These are phyloP conservation scores for Chelonus formosanus DNA, from an alignment of 2,888 invertebrate genomes.

Conservation along the genomic window DNA sequence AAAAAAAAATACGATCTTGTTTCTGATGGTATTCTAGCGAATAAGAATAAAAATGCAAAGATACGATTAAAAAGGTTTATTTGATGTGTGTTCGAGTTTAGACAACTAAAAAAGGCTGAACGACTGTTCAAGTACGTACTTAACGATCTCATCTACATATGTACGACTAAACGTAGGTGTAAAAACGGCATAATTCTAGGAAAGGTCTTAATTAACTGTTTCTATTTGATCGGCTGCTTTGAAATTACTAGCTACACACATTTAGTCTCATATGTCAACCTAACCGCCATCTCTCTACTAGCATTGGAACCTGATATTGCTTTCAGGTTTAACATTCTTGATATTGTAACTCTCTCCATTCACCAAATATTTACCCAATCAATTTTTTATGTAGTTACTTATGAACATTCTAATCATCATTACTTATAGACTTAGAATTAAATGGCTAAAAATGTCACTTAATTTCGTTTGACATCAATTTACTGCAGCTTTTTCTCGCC, in stretches of 20 bases:
- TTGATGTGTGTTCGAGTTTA: no score
- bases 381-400: background rate
- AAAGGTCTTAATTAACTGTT: conserved; percentile 3
- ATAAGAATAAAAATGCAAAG: no score
- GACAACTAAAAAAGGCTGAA: no score
- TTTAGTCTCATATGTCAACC: conserved; percentile 18
- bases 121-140: no score
- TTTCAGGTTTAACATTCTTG: conserved; percentile 5
- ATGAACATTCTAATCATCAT: no score
- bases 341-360: conserved; percentile 3
- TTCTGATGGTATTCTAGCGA: no score
- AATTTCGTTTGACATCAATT: no score
- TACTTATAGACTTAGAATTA: no score
- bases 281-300: conserved; percentile 20
- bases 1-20: no score
- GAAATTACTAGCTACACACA: background rate
- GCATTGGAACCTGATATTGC: background rate
- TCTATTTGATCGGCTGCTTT: conserved; percentile 24
- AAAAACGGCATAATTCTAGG: background rate
- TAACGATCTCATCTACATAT: no score
- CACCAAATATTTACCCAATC: background rate
- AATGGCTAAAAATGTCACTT: no score
- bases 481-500: background rate
- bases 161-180: background rate
- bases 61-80: no score